Percentiles rank a stretch among this genome's conserved stretches.
phyloP scores from a whole-genome alignment of 2,113 vertebrate species.

The Limanda limanda region DNA sequence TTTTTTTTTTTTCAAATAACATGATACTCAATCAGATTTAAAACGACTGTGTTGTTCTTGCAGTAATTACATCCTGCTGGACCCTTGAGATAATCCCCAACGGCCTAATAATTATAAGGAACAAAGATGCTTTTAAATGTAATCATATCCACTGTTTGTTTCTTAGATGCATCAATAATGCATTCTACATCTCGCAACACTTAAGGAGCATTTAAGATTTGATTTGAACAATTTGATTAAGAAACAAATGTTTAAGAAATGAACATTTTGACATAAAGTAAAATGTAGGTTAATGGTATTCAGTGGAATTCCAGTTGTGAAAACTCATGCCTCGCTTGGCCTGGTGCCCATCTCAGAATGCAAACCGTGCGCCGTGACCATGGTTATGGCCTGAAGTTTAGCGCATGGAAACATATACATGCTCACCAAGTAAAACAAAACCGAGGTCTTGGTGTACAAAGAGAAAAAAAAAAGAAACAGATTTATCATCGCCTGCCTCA shows the following conservation, averaged over 20 bases:
- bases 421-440: slow-evolving; percentile 20
- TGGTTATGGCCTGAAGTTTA: slow-evolving; percentile 20
- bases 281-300: slow-evolving; percentile 24
- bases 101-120: slow-evolving; percentile 32
- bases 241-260: neutral
- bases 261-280: slow-evolving; percentile 2
- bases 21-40: slow-evolving; percentile 18
- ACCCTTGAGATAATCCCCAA: slow-evolving; percentile 6
- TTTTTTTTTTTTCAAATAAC: neutral
- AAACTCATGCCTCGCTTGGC: slow-evolving; percentile 13
- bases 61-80: slow-evolving; percentile 18
- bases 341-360: slow-evolving; percentile 28
- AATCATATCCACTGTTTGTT: slow-evolving; percentile 30
- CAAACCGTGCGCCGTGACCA: slow-evolving; percentile 22
- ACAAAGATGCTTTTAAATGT: slow-evolving; percentile 35
- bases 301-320: slow-evolving; percentile 12
- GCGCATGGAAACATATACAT: slow-evolving; percentile 1
- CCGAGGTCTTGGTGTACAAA: neutral
- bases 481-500: slow-evolving; percentile 44
- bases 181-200: neutral
- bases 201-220: neutral
- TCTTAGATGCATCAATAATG: neutral
- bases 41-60: slow-evolving; percentile 3
- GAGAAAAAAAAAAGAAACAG: neutral
- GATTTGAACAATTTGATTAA: neutral